These are phyloP conservation scores for Tychaedon coryphoeus DNA, from an alignment of 2,113 vertebrate species.

Conservation along the genomic window DNA sequence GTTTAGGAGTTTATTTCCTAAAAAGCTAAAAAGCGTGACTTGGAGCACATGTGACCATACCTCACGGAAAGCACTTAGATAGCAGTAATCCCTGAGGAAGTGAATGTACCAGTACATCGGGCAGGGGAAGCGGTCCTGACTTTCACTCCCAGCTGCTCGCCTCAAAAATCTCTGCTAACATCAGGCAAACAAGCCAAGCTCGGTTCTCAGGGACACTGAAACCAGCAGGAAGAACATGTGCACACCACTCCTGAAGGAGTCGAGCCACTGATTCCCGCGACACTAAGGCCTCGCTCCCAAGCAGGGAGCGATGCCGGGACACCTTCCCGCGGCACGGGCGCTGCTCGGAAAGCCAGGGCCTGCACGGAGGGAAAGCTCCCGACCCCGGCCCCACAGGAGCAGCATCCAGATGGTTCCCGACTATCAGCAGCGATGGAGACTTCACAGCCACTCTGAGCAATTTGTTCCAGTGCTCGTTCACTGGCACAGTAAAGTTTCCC, in stretches of 20 bases:
- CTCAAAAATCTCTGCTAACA: not conserved
- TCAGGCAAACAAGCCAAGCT: not conserved
- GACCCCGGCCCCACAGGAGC: not conserved
- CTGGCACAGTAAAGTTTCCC: not conserved
- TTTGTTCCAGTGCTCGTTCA: not conserved
- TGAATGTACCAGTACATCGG: too few relatives aligned
- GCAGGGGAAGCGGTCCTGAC: too few relatives aligned
- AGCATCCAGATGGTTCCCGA: not conserved
- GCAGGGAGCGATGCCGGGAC: not conserved
- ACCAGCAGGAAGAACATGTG: not conserved
- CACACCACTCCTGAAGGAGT: fast-evolving
- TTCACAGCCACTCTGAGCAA: not conserved
- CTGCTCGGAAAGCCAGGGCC: not conserved
- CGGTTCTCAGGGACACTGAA: too few relatives aligned
- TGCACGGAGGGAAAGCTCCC: not conserved
- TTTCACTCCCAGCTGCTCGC: not conserved
- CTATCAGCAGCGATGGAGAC: not conserved
- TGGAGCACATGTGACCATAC: not conserved
- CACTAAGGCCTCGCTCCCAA: fast-evolving
- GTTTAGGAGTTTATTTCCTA: not conserved
- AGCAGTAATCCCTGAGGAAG: not conserved
- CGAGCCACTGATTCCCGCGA: fast-evolving
- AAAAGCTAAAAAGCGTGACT: not conserved
- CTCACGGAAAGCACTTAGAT: not conserved
- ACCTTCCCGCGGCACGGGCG: fast-evolving